These are phyloP conservation scores for Pelodytes ibericus DNA, from an alignment of 2,797 vertebrate species.

Conservation along the genomic window DNA sequence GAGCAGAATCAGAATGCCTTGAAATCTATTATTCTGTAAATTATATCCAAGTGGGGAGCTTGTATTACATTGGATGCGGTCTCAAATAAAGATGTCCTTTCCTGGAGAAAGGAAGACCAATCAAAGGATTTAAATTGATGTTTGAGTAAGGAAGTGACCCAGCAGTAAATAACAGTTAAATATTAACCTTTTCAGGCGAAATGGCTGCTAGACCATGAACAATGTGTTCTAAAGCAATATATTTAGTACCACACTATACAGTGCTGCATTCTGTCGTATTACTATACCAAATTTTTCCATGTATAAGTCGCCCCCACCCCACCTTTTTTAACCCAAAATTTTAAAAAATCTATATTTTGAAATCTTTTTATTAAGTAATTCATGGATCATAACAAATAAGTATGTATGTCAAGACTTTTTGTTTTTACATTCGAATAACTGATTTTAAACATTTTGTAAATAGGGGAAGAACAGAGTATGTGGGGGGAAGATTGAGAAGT, in stretches of 20 bases:
- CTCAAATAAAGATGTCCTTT: slow-evolving; percentile 9
- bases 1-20: slow-evolving; percentile 4
- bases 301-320: no score
- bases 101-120: background rate
- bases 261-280: background rate
- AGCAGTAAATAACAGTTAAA: slow-evolving; percentile 35
- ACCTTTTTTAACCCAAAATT: no score
- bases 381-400: no score
- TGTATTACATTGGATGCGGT: slow-evolving; percentile 7
- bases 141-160: slow-evolving; percentile 10
- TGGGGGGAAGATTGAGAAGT: no score
- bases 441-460: no score
- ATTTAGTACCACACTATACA: background rate
- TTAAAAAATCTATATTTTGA: no score
- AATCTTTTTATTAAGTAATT: no score
- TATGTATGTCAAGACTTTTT: no score
- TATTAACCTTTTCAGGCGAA: slow-evolving; percentile 23
- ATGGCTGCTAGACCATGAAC: slow-evolving; percentile 4
- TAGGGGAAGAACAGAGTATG: no score
- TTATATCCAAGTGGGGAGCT: slow-evolving; percentile 4
- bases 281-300: no score
- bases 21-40: slow-evolving; percentile 18
- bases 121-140: slow-evolving; percentile 20
- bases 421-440: no score
- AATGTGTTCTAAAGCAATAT: background rate